phyloP scores from a whole-genome alignment of 2,797 vertebrate genomes.

The Pterois miles region DNA sequence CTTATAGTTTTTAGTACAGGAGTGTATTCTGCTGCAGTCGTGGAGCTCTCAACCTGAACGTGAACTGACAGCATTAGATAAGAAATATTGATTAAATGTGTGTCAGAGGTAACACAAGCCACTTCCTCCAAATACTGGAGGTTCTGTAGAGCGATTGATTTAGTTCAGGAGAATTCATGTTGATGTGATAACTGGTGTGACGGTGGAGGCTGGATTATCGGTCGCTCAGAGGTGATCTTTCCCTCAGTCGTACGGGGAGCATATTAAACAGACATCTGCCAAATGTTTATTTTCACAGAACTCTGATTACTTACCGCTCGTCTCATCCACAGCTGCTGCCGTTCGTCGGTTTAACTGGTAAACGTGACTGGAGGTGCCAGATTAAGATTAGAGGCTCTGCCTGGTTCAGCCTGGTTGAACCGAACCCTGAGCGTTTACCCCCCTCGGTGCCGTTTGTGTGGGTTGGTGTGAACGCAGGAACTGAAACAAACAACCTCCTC shows the following conservation, averaged over 20 bases:
- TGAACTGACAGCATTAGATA: neutral
- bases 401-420: no score
- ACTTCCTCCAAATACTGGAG: neutral
- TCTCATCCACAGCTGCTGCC: neutral
- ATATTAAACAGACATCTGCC: neutral
- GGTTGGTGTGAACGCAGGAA: no score
- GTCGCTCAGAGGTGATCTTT: neutral
- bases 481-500: no score
- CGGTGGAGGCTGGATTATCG: neutral
- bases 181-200: neutral
- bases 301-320: neutral
- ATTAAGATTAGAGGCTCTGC: neutral
- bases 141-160: neutral
- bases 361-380: neutral
- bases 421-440: no score
- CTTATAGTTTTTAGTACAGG: no score
- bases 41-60: no score
- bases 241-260: neutral
- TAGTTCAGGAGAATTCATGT: neutral
- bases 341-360: neutral
- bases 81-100: neutral
- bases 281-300: neutral
- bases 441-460: no score
- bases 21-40: no score
- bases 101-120: neutral